Percentiles rank a stretch among this genome's conserved stretches.
These are phyloP conservation scores for Acrocephalus scirpaceus DNA, from an alignment of 2,797 vertebrate genomes.

Conservation along the genomic window DNA sequence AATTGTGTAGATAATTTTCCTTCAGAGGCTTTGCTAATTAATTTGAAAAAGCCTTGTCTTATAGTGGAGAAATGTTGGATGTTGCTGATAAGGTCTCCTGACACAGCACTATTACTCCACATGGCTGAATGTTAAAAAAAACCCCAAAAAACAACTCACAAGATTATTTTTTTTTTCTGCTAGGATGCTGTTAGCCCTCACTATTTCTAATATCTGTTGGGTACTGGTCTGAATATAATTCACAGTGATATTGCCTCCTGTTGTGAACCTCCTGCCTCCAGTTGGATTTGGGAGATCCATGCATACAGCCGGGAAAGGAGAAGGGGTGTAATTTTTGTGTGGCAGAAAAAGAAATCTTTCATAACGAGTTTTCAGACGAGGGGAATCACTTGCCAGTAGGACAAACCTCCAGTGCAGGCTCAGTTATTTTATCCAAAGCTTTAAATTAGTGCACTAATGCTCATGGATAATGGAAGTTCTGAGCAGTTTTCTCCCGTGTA, in stretches of 20 bases:
- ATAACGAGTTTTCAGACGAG: not conserved
- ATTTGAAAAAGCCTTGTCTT: not conserved
- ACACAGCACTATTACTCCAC: not conserved
- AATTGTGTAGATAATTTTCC: not conserved
- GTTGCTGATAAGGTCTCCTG: constrained; percentile 2
- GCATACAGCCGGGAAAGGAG: not conserved
- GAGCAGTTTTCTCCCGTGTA: not conserved
- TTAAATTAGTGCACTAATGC: not conserved
- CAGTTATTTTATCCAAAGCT: not conserved
- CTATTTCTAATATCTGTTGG: not conserved
- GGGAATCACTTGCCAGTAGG: not conserved
- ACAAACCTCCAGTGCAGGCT: not conserved
- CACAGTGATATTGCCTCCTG: not conserved
- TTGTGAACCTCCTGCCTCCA: not conserved
- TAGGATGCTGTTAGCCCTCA: not conserved
- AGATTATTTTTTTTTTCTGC: not conserved
- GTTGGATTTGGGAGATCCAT: not conserved
- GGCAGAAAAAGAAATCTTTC: not conserved
- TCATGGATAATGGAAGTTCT: not conserved
- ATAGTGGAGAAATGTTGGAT: not conserved
- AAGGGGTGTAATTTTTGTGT: not conserved
- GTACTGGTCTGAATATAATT: not conserved
- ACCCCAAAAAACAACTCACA: not conserved
- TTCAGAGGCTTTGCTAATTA: not conserved
- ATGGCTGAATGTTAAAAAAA: not conserved